Base-by-base conservation (phyloP, 2,888 invertebrate genomes). In the Brachynemurus nebulosus region DNA sequence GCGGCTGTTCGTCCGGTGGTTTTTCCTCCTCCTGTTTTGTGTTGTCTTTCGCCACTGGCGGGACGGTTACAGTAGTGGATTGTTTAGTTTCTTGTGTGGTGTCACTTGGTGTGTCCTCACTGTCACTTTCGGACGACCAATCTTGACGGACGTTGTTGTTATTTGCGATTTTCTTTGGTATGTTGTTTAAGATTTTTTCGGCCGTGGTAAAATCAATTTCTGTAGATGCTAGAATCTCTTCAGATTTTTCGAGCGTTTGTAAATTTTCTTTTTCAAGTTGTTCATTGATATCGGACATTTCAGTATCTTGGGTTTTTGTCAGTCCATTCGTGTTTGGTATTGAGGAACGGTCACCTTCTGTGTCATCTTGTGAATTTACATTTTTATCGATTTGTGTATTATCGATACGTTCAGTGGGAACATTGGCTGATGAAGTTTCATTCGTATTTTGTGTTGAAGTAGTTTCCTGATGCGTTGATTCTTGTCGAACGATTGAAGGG, bases 1-100 rank as follows among this genome's bases (percentile, higher is more conserved):
- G 65, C 38, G 72, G 69, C 50, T 30, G 72, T 70, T 35, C 30
- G 18, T 33, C 40, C 12, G 16, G 35, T 33, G 30, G 40, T 33
- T 30, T 45, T 42, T 12, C 37, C 6, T 40, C 40, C 21, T 45
- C 47, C 30, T 45, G 40, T 18, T 41, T 27, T 2, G 30, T 14
- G 34, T 42, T 23, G 8, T 21, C 27, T 45, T 47, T 46, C 16
- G n/a, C 27, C 9, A 11, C 19, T 17, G 12, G 21, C 34, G 19
- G 17, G 41, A 27, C 49, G 47, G 21, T 50, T 47, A 37, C 49
- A 9, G 21, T 4, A 19, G 54, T 42, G 54, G 59, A 42, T 53
- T 48, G 16, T 55, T 52, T 41, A 57, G 58, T 7, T 54, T 56
- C 41, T 55, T 57, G 48, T 54, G 57, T 52, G 59, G 60, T 50